Percentiles rank a stretch among this genome's conserved stretches.
Evolutionary conservation across 2,113 vertebrate genomes (phyloP).

Genomic region (Hippocampus mohnikei): DNA sequence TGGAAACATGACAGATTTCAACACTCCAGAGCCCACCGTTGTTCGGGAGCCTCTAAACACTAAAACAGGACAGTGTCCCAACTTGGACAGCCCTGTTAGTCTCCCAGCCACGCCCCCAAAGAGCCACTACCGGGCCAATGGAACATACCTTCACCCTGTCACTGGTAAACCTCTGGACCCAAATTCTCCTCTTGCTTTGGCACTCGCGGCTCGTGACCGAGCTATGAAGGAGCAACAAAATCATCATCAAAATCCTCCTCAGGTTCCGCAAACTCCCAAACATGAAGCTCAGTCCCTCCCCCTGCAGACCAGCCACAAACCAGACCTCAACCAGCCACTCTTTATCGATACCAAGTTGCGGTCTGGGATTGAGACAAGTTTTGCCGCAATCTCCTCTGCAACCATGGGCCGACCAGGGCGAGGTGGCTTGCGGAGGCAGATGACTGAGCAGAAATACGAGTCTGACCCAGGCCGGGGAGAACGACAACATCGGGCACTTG

Average conservation of each 20-base stretch:
- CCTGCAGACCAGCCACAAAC: slow-evolving; percentile 73
- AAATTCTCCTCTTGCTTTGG: slow-evolving; percentile 88
- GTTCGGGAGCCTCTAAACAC: slow-evolving; percentile 76
- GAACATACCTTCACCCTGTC: slow-evolving; percentile 86
- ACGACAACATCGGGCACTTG: slow-evolving; percentile 61
- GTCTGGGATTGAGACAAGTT: slow-evolving; percentile 80
- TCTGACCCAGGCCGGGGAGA: slow-evolving; percentile 71
- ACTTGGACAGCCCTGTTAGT: slow-evolving; percentile 79
- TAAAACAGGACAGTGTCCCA: slow-evolving; percentile 78
- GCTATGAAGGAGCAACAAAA: slow-evolving; percentile 88
- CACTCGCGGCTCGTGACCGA: slow-evolving; percentile 87
- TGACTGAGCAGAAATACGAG: slow-evolving; percentile 87
- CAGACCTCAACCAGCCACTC: slow-evolving; percentile 92
- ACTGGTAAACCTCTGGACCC: slow-evolving; percentile 88
- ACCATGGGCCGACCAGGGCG: slow-evolving; percentile 71
- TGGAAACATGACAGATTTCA: slow-evolving; percentile 81
- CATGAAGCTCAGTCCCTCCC: slow-evolving; percentile 73
- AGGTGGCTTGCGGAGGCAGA: slow-evolving; percentile 79
- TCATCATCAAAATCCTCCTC: slow-evolving; percentile 62
- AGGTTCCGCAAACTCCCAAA: slow-evolving; percentile 76
- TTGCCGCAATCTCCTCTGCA: slow-evolving; percentile 65
- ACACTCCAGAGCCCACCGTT: slow-evolving; percentile 71
- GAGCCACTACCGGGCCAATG: slow-evolving; percentile 64
- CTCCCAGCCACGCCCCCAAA: slow-evolving; percentile 69
- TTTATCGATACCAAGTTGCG: slow-evolving; percentile 95